Conservation (phyloP, 2,113 vertebrate genomes). For the Artemisiospiza belli region DNA sequence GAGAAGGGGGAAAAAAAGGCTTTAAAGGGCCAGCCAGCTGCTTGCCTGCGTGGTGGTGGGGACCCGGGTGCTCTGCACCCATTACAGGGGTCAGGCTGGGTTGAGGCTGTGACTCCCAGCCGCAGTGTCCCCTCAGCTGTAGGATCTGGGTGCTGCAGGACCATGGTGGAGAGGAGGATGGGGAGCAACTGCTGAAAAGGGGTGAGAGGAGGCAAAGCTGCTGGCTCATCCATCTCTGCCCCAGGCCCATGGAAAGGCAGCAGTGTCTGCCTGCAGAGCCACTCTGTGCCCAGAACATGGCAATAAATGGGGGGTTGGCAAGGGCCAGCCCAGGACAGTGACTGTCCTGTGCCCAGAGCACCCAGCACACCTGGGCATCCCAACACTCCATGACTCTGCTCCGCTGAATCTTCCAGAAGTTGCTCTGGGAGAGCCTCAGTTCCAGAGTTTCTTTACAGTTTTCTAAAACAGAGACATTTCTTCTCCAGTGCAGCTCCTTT, state of each 20-base stretch:
- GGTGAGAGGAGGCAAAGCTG: neutral
- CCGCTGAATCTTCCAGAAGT: neutral
- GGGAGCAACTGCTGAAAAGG: neutral
- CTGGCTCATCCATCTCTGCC: neutral
- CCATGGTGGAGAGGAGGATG: neutral
- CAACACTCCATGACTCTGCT: rapidly evolving
- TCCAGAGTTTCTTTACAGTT: neutral
- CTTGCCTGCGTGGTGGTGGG: neutral
- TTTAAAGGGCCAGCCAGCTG: conserved; percentile 61
- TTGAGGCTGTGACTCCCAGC: neutral
- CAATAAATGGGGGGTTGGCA: neutral
- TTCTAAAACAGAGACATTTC: neutral
- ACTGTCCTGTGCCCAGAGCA: rapidly evolving
- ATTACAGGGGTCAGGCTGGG: rapidly evolving
- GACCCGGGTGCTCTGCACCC: neutral
- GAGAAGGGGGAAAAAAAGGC: neutral
- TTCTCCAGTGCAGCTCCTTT: neutral
- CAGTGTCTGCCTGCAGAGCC: neutral
- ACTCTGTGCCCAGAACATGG: neutral
- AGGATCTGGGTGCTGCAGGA: neutral
- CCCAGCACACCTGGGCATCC: neutral
- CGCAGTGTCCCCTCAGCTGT: rapidly evolving
- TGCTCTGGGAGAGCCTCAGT: neutral
- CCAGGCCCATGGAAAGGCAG: neutral
- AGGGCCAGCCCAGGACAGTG: rapidly evolving